These are phyloP conservation scores for Pseudorectes ferrugineus DNA, from an alignment of 2,113 vertebrate species.

Conservation along the genomic window DNA sequence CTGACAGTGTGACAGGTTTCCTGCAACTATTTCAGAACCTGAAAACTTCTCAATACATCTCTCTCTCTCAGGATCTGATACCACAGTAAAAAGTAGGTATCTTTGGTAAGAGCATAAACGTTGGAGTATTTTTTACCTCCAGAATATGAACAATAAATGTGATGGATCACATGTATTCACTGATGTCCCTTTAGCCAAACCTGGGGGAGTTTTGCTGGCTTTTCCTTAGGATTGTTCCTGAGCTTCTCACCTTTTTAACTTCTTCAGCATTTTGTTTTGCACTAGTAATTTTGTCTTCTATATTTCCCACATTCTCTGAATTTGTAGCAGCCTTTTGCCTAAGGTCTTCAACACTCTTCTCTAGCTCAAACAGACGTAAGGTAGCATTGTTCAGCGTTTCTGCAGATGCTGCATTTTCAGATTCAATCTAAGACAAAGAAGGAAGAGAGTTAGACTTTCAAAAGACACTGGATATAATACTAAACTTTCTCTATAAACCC, in stretches of 20 bases:
- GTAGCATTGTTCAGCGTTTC: slow-evolving; percentile 85
- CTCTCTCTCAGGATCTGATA: background rate
- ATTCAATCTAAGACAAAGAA: slow-evolving; percentile 80
- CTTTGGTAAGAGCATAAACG: background rate
- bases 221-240: background rate
- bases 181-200: background rate
- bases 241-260: slow-evolving; percentile 77
- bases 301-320: slow-evolving; percentile 63
- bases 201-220: background rate
- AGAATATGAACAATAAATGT: background rate
- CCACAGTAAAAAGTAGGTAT: background rate
- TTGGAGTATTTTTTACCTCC: background rate
- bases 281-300: slow-evolving; percentile 72
- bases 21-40: background rate
- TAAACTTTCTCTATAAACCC: background rate
- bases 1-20: background rate
- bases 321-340: slow-evolving; percentile 78
- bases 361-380: slow-evolving; percentile 80
- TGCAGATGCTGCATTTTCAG: slow-evolving; percentile 87
- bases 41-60: background rate
- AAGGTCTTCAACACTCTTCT: slow-evolving; percentile 81
- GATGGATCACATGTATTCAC: background rate
- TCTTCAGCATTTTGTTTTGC: slow-evolving; percentile 77
- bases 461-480: background rate
- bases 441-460: background rate